phyloP scores from a whole-genome alignment of 2,113 vertebrate species.

The Ariopsis seemanni region DNA sequence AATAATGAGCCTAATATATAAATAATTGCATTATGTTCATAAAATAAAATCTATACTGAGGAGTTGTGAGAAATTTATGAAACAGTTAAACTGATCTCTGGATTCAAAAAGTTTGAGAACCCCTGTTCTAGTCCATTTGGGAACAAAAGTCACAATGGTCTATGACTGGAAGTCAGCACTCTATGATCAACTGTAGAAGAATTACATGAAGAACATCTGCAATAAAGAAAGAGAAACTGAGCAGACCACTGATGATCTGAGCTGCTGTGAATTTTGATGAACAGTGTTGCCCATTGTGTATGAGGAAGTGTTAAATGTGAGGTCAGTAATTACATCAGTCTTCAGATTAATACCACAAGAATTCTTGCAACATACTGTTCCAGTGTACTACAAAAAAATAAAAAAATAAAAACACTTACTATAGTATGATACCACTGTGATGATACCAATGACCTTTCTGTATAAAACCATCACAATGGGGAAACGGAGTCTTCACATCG shows the following conservation, averaged over 20 bases:
- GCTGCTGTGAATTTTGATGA: constrained; percentile 1
- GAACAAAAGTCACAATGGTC: background rate
- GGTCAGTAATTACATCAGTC: constrained; percentile 27
- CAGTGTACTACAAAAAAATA: background rate
- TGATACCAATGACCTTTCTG: background rate
- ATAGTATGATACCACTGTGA: background rate
- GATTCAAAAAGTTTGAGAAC: background rate
- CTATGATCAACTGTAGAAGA: constrained; percentile 4
- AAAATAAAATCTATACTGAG: background rate
- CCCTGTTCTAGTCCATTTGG: background rate
- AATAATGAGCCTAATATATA: background rate
- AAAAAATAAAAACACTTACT: background rate
- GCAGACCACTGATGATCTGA: constrained; percentile 21
- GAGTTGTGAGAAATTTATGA: background rate
- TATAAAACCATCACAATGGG: background rate
- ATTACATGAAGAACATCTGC: background rate
- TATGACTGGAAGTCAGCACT: background rate
- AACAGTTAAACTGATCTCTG: background rate
- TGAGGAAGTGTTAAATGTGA: constrained; percentile 6
- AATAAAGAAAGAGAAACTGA: constrained; percentile 22
- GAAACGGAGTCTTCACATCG: background rate
- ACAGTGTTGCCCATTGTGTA: constrained; percentile 17
- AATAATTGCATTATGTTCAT: background rate
- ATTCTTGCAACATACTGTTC: constrained; percentile 5
- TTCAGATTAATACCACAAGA: constrained; percentile 15